Evolutionary conservation across 2,797 vertebrate species (phyloP).

Genomic region (Hylomyscus alleni): DNA sequence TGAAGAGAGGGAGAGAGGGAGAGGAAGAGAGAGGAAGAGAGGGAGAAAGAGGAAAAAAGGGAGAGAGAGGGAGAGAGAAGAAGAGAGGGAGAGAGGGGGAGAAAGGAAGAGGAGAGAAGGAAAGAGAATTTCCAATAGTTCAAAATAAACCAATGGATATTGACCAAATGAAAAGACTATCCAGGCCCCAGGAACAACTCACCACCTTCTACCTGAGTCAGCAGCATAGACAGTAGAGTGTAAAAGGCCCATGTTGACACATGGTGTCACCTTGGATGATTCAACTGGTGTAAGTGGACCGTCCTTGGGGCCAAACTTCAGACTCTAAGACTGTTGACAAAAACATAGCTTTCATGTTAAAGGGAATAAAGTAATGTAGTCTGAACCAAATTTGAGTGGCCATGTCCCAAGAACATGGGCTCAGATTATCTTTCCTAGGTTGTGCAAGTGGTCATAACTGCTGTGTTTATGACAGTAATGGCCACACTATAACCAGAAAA

Average conservation of each 20-base stretch:
- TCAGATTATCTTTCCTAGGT: background rate
- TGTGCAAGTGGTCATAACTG: background rate
- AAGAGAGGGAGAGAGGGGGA: background rate
- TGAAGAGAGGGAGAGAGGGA: background rate
- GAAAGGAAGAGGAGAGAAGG: background rate
- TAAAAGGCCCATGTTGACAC: background rate
- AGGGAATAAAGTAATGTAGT: background rate
- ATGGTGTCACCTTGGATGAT: background rate
- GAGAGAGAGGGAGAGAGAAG: too few species aligned
- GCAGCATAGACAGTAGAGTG: background rate
- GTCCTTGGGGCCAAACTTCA: background rate
- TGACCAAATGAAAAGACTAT: background rate
- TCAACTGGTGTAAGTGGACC: background rate
- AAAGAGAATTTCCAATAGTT: background rate
- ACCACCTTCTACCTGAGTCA: background rate
- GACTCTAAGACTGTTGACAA: background rate
- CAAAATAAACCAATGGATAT: background rate
- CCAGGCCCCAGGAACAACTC: background rate
- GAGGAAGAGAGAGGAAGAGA: background rate
- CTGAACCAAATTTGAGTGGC: background rate
- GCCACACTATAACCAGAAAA: background rate
- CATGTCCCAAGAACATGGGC: background rate
- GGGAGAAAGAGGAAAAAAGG: background rate
- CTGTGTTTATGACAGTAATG: background rate
- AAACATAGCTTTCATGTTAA: background rate